Conservation (phyloP, 2,797 vertebrate species). For the Apogon talboti region DNA sequence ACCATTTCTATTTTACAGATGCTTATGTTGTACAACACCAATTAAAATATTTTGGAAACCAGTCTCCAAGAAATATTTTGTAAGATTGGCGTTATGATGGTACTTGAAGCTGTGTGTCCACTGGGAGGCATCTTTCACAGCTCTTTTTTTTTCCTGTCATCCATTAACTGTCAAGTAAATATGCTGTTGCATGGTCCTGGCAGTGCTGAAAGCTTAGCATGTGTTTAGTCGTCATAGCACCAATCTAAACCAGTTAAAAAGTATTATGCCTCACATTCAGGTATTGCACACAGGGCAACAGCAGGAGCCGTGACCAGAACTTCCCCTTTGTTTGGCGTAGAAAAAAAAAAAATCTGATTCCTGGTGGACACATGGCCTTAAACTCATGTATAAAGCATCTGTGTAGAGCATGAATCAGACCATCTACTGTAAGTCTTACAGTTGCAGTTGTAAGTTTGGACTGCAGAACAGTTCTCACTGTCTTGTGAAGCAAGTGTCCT, state of each 20-base stretch:
- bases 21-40: slow-evolving; percentile 47
- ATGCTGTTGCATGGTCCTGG: slow-evolving; percentile 40
- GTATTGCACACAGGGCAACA: slow-evolving; percentile 5
- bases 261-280: slow-evolving; percentile 1
- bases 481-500: slow-evolving; percentile 67
- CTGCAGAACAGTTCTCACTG: slow-evolving; percentile 81
- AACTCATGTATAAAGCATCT: slow-evolving; percentile 56
- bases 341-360: slow-evolving; percentile 21
- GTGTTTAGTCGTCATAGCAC: slow-evolving; percentile 15
- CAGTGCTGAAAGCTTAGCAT: slow-evolving; percentile 33
- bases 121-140: slow-evolving; percentile 41
- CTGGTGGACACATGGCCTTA: slow-evolving; percentile 69
- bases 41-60: slow-evolving; percentile 65
- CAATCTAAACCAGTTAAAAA: slow-evolving; percentile 5
- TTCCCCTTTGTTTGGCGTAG: slow-evolving; percentile 4
- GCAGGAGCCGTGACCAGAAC: slow-evolving; percentile 13
- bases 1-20: slow-evolving; percentile 50
- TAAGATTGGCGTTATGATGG: slow-evolving; percentile 51
- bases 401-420: slow-evolving; percentile 52
- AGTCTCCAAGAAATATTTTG: slow-evolving; percentile 60
- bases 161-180: slow-evolving; percentile 7
- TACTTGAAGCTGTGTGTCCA: slow-evolving; percentile 62
- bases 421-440: slow-evolving; percentile 38
- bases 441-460: slow-evolving; percentile 73
- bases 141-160: slow-evolving; percentile 10